Conservation (phyloP, 2,797 vertebrate genomes). For the Telmatherina bonti region DNA sequence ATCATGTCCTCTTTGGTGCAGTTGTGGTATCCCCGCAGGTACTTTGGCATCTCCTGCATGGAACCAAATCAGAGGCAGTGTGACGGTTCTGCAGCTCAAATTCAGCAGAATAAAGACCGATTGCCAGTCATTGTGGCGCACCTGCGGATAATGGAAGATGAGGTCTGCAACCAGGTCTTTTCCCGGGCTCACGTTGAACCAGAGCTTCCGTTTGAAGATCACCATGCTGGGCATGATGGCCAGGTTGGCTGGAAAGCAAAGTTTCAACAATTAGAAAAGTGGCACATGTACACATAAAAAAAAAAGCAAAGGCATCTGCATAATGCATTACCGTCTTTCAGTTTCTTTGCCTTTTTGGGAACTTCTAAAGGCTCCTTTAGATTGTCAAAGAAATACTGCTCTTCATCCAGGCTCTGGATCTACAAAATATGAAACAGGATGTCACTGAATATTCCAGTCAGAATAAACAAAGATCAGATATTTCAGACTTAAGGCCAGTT, state of each 20-base stretch:
- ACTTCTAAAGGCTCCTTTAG: conserved; percentile 85
- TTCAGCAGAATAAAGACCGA: not conserved
- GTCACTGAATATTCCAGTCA: not conserved
- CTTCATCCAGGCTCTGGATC: conserved; percentile 88
- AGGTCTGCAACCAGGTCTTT: conserved; percentile 90
- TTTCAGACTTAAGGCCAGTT: not conserved
- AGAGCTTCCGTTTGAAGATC: conserved; percentile 93
- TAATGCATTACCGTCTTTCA: conserved; percentile 85
- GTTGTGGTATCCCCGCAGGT: conserved; percentile 90
- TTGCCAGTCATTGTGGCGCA: conserved; percentile 23
- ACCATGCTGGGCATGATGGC: conserved; percentile 82
- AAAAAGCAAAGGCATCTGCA: not conserved
- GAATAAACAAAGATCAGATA: not conserved
- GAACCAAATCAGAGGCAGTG: not conserved
- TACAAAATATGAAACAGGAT: conserved; percentile 49
- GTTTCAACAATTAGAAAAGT: conserved; percentile 2
- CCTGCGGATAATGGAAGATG: conserved; percentile 96
- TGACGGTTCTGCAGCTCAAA: not conserved
- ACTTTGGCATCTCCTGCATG: conserved; percentile 90
- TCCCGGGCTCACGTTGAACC: conserved; percentile 91
- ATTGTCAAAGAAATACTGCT: conserved; percentile 94
- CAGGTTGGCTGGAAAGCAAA: conserved; percentile 70
- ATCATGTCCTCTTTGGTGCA: conserved; percentile 88
- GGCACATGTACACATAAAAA: not conserved
- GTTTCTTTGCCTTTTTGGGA: conserved; percentile 85